A percentile compares a stretch with the other conserved stretches of the same genome.
These are phyloP conservation scores for Hypsibius dujardini DNA, from an alignment of 1,140 invertebrate genomes.

Conservation along the genomic window DNA sequence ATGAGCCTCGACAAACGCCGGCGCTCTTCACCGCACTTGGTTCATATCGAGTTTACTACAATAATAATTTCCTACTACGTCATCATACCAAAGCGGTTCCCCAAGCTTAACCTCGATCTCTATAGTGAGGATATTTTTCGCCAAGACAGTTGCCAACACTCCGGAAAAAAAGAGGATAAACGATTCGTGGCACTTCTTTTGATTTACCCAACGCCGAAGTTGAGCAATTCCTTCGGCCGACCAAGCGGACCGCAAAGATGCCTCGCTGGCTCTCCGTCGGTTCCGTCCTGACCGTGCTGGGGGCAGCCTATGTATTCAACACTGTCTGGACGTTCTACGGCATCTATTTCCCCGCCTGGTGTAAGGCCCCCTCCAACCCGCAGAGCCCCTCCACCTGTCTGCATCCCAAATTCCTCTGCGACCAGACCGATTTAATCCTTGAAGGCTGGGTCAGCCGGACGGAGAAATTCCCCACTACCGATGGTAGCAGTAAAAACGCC, in stretches of 20 bases:
- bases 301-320: not conserved
- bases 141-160: no score
- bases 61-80: no score
- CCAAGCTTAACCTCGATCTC: not conserved
- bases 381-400: not conserved
- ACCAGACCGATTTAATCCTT: not conserved
- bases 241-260: not conserved
- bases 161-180: not conserved
- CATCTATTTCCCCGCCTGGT: constrained; percentile 16
- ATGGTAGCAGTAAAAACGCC: not conserved
- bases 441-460: not conserved
- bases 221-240: not conserved
- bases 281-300: not conserved
- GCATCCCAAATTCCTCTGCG: not conserved
- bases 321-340: constrained; percentile 10
- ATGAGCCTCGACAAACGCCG: no score
- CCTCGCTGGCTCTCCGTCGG: not conserved
- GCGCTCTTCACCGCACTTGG: no score
- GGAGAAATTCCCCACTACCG: not conserved
- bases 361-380: not conserved
- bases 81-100: not conserved
- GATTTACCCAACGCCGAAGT: not conserved
- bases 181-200: not conserved
- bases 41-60: no score
- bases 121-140: not conserved